Evolutionary conservation across 2,113 vertebrate genomes (phyloP), one percentile per base, ranked within the genome.

Genomic region (Dipodomys stephensi): DNA sequence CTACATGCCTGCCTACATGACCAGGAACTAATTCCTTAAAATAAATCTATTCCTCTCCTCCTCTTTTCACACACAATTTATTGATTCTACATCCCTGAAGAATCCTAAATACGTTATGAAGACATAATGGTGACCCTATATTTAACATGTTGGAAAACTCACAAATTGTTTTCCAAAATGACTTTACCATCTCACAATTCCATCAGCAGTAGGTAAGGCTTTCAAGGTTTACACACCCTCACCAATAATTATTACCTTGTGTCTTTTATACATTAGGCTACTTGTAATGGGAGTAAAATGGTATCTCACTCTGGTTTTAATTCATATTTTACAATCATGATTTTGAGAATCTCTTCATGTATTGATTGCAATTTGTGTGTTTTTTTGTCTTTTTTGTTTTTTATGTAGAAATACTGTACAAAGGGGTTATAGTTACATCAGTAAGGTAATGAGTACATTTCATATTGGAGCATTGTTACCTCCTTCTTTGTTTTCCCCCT

Each of bases 21-120:
- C 12, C 8, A 53, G 49, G 19, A 96, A 28, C 67, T 44, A 82
- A 76, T 68, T 88, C 65, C 76, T 93, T 77, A 96, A 93, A 88
- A 77, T 27, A 85, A 80, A 53, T 76, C 20, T 80, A 35, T 57
- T 80, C 25, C n/a, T 13, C 39, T 53, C 1, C 35, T 35, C 19
- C 12, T 23, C 32, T 8, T 25, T 32, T 44, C 27, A 35, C 16
- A 46, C 25, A 30, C 44, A 89, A 19, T 7, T 27, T 67, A 10
- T 19, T 39, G n/a, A 32, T 82, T 84, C 25, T 77, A 32, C 67
- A 81, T 92, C 78, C 91, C 35, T 67, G 79, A 39, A 83, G 78
- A 95, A 83, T 15, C 19, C n/a, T 91, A 46, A 39, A 28, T 74
- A 78, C 77, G 62, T 71, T 28, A 77, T 9, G 22, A 27, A 4